A percentile compares a stretch with the other conserved stretches of the same genome.
Conservation (phyloP, 2,113 vertebrate genomes). For the Oceanites oceanicus region DNA sequence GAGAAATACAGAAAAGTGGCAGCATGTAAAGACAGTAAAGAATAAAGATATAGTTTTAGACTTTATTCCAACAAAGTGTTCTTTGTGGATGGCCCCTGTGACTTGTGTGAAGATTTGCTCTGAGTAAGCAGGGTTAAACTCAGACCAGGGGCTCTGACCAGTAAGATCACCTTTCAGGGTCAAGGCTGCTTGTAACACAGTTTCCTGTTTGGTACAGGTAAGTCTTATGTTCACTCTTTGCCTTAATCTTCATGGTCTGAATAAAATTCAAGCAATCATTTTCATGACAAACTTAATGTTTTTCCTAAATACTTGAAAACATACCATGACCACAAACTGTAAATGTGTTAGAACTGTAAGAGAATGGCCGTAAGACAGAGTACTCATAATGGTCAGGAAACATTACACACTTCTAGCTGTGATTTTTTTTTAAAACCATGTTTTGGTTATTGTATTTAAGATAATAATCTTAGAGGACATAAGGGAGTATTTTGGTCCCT, state of each 20-base stretch:
- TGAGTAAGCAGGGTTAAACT: background rate
- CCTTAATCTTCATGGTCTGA: background rate
- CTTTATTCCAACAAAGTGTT: background rate
- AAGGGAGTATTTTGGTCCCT: conserved; percentile 34
- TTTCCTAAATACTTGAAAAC: background rate
- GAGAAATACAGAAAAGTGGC: background rate
- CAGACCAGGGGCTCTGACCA: background rate
- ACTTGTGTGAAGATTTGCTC: background rate
- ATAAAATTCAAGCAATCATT: background rate
- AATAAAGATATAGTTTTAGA: background rate
- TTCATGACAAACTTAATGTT: background rate
- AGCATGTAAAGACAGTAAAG: background rate
- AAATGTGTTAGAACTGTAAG: background rate
- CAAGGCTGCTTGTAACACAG: background rate
- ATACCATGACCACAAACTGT: background rate
- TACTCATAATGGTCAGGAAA: background rate
- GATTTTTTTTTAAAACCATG: background rate
- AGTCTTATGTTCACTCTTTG: background rate
- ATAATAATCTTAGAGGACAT: conserved; percentile 29
- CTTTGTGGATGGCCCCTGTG: background rate
- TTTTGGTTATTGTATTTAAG: background rate
- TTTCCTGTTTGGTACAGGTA: background rate
- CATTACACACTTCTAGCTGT: background rate
- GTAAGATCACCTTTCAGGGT: background rate
- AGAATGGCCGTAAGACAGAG: background rate